Base-by-base conservation (phyloP, 2,113 vertebrate genomes). In the Telmatochromis bifrenatus region DNA sequence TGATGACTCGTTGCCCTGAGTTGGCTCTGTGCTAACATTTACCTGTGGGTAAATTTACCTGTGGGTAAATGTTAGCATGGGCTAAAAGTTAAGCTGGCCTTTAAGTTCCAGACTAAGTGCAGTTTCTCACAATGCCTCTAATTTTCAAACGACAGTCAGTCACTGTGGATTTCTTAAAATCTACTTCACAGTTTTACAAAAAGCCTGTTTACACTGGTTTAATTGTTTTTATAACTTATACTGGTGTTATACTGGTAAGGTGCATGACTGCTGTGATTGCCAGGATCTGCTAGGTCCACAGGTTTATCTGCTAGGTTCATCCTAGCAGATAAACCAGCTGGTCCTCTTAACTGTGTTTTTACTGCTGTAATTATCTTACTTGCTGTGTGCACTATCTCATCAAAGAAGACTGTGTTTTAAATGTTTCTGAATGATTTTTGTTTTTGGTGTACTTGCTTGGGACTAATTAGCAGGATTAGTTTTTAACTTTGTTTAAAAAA, bases 11-110 rank as follows among this genome's bases (percentile, higher is more conserved):
- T 37, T 65, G 65, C 0, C 35, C 35, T 39, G 19, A 70, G 62
- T 14, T 9, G 62, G 19, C 35, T 68, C 35, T 21, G 60, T 53
- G 45, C 45, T 47, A 47, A 47, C 45, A 49, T 49, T 9, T 49
- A 49, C 47, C 47, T 17, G 15, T 17, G 15, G 14, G 14, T 60
- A 58, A 39, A 47, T 47, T 7, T 47, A 47, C 45, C 45, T 14
- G 13, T 14, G 13, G 37, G 37, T 39, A 60, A 60, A 65, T 37
- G 17, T 35, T 65, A 65, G 60, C 17, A n/a, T 35, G 26, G 14
- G 0, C 31, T 37, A 65, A 5, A 65, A 65, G 0, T 65, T 12
- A 37, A n/a, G 13, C 12, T 70, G 21, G 37, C 3, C 2, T 70
- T 42, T 42, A 70, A 9, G 37, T 26, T 1, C 21, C n/a, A 42